phyloP scores from a whole-genome alignment of 2,113 vertebrate genomes.

The Oxyruncus cristatus region DNA sequence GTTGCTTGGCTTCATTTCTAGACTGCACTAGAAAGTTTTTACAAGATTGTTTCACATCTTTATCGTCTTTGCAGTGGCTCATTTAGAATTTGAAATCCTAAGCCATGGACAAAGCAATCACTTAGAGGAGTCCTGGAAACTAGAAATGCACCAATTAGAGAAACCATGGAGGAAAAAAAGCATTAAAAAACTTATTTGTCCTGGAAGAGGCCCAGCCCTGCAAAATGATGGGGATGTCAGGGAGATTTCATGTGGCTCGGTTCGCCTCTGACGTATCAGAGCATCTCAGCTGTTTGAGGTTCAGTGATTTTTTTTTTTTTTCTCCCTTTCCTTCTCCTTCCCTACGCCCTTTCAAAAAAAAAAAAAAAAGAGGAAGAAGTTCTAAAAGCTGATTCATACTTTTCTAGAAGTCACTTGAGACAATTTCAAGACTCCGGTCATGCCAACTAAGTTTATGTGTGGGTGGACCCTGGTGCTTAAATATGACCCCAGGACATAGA shows the following conservation, averaged over 20 bases:
- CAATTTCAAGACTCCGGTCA: not conserved
- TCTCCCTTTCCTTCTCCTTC: not conserved
- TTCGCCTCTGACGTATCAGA: not conserved
- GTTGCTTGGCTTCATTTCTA: not conserved
- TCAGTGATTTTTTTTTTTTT: too few species aligned
- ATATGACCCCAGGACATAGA: not conserved
- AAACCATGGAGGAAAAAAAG: fast-evolving
- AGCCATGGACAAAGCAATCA: not conserved
- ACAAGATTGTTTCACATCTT: not conserved
- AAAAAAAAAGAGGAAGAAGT: not conserved
- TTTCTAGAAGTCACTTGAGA: not conserved
- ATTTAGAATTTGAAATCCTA: not conserved
- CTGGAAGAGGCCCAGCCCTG: not conserved
- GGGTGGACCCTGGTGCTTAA: not conserved
- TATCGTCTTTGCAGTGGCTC: not conserved
- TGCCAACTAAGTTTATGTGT: not conserved
- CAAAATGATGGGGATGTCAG: not conserved
- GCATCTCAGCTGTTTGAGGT: not conserved
- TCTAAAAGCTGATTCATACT: constrained; percentile 7
- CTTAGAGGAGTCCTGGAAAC: not conserved
- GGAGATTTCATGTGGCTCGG: not conserved
- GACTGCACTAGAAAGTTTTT: not conserved
- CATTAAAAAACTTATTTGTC: not conserved
- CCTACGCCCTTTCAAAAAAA: not conserved
- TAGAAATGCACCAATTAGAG: not conserved